Conservation (phyloP, 2,113 vertebrate genomes). For the Phalacrocorax brasilianus region DNA sequence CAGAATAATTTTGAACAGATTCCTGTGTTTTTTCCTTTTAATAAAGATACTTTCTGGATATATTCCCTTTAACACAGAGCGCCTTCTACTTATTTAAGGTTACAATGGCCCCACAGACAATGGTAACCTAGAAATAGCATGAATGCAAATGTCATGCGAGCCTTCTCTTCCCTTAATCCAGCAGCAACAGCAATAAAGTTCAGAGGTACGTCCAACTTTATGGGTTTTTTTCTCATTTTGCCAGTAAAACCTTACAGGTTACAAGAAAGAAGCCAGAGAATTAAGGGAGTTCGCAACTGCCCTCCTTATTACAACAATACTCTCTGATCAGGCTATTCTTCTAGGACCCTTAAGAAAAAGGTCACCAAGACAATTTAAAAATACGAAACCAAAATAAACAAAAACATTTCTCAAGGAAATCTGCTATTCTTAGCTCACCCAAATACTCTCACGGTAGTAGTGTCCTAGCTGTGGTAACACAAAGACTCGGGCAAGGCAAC, state of each 20-base stretch:
- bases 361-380: slow-evolving; percentile 5
- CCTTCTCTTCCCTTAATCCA: neutral
- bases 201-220: neutral
- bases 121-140: neutral
- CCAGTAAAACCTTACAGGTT: neutral
- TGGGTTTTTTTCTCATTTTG: neutral
- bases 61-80: neutral
- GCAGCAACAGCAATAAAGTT: neutral
- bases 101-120: neutral
- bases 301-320: neutral
- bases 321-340: neutral
- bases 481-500: neutral
- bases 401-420: slow-evolving; percentile 47
- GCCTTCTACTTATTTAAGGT: neutral
- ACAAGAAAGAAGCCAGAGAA: neutral
- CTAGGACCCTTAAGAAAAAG: neutral
- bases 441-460: neutral
- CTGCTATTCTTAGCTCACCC: slow-evolving; percentile 40
- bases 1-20: neutral
- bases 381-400: slow-evolving; percentile 49
- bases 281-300: neutral
- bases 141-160: neutral
- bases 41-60: neutral
- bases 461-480: neutral
- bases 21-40: neutral